These are phyloP conservation scores for Dicentrarchus labrax DNA, from an alignment of 2,113 vertebrate genomes.

Conservation along the genomic window DNA sequence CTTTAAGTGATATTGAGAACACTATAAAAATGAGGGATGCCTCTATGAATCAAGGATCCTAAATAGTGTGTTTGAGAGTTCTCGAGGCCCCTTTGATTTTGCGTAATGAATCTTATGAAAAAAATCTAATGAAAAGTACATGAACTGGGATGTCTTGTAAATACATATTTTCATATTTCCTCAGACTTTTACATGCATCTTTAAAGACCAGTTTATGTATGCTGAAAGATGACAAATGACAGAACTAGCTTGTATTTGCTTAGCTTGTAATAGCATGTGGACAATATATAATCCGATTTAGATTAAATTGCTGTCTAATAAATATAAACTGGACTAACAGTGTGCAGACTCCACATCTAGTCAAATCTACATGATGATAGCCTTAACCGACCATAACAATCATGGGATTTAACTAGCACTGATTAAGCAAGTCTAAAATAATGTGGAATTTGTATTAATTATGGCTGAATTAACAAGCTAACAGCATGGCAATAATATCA, in stretches of 20 bases:
- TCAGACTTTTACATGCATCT: constrained; percentile 19
- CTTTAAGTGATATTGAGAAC: neutral
- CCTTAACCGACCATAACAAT: neutral
- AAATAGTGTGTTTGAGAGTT: constrained; percentile 14
- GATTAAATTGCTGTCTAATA: neutral
- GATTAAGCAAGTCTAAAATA: neutral
- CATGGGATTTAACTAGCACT: neutral
- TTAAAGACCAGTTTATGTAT: constrained; percentile 2
- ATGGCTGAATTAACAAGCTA: neutral
- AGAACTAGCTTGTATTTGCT: neutral
- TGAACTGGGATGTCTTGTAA: constrained; percentile 21
- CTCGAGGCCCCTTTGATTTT: constrained; percentile 13
- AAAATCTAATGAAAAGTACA: too few relatives aligned
- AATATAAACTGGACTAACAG: neutral
- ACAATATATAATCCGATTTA: neutral
- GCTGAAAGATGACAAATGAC: neutral
- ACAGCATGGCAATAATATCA: too few relatives aligned
- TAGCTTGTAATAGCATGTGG: neutral
- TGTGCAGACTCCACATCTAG: neutral
- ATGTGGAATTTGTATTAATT: neutral
- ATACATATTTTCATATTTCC: constrained; percentile 43
- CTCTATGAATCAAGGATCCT: neutral
- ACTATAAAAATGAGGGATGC: neutral
- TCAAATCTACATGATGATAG: neutral
- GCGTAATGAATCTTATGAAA: constrained; percentile 40